Conservation (phyloP, 92 coral and sea anemone genomes). For the Parazoanthus atlanticus region DNA sequence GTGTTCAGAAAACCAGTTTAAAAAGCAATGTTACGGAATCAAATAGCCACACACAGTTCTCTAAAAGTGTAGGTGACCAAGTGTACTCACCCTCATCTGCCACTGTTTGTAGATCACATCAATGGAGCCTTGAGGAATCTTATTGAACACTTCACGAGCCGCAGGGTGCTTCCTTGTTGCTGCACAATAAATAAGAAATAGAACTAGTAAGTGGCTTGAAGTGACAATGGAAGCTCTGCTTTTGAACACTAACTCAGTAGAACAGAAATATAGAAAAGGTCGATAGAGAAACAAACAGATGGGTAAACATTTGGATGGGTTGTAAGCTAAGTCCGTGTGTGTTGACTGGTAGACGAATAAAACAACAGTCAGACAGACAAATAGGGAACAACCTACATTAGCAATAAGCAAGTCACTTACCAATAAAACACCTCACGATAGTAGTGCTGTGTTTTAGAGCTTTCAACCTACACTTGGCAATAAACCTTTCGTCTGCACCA, state of each 20-base stretch:
- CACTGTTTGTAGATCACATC: slow-evolving; percentile 91
- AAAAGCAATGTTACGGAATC: background rate
- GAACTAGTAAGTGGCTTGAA: background rate
- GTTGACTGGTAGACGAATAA: background rate
- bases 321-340: too few relatives aligned
- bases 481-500: too few relatives aligned
- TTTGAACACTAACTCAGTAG: background rate
- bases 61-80: too few relatives aligned
- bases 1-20: background rate
- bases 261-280: background rate
- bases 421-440: slow-evolving; percentile 67
- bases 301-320: background rate
- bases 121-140: slow-evolving; percentile 88
- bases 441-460: slow-evolving; percentile 90
- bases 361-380: background rate
- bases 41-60: too few relatives aligned
- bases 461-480: slow-evolving; percentile 5
- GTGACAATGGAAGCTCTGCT: background rate
- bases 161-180: slow-evolving; percentile 94
- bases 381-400: background rate
- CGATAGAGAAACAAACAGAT: background rate
- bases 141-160: slow-evolving; percentile 94
- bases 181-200: slow-evolving; percentile 7
- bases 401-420: background rate
- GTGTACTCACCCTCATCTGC: slow-evolving; percentile 82